Base-by-base conservation (phyloP, 2,888 invertebrate genomes). In the Mimachlamys varia region DNA sequence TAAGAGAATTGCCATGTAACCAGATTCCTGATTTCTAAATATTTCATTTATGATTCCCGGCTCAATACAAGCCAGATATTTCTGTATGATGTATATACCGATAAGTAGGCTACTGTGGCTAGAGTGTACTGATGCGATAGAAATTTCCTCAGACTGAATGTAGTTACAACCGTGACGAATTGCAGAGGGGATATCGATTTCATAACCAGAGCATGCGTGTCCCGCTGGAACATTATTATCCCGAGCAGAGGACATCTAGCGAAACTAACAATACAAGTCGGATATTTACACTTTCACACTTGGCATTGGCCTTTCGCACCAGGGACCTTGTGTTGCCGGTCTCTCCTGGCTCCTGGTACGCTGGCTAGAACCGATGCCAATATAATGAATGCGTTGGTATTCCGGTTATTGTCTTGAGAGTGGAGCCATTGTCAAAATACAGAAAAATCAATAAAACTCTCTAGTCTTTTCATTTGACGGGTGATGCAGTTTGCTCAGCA, bases 211-310 rank as follows among this genome's bases (percentile, higher is more conserved):
- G 33, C 76, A 76, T 76, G 76, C 22, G 33, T 76, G 76, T 76
- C 76, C 76, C 33, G 33, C 27, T 33, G 76, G 76, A 76, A 76
- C 76, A 27, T 33, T 17, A 76, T 76, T 76, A 33, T 33, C 76
- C 27, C 33, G 33, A 33, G 7, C 76, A 33, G 27, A 27, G 76
- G 76, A 76, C 76, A 76, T 76, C 33, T 76, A 76, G 76, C 27
- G 27, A 76, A 76, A 27, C 76, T 12, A 76, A 76, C 76, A 76
- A 33, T 76, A 76, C 76, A 13, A 76, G 76, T 33, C 13, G 33
- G 27, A 76, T 76, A 76, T 76, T 76, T 76, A 76, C 76, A 76
- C 76, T 76, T 76, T 76, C 76, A 76, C 76, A 76, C 76, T 76
- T 76, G 27, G 76, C 76, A 33, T 76, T 76, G 76, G 76, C 76